Evolutionary conservation across 2,797 vertebrate species (phyloP), one percentile per base, ranked within the genome.

Genomic region (Triplophysa bombifrons): DNA sequence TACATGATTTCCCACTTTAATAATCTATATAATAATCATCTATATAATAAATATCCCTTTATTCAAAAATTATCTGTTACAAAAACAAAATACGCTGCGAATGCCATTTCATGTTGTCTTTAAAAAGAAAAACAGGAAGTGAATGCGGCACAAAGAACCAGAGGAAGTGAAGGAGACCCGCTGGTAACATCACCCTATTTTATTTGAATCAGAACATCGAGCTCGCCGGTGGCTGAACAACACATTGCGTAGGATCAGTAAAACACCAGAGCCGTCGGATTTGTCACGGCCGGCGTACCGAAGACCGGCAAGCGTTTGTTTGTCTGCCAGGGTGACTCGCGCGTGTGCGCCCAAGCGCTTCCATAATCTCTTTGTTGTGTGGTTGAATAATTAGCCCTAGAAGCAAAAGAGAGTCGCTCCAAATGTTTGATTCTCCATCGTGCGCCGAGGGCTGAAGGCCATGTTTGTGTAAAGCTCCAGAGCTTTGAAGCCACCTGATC

Each of bases 321-420:
- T 79, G 60, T 79, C 60, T 72, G 77, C 77, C 70, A 72, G 74
- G 58, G 51, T 20, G 72, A 76, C 14, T 72, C 12, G 38, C 22
- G 27, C 53, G 27, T 61, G 76, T 64, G 22, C 16, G 20, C 38
- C 25, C 76, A 55, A 73, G 63, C 2, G 13, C 34, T 46, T 65
- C 58, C n/a, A 27, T 80, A 80, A 80, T 73, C 77, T 73, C 77
- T 80, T 80, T 80, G 70, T 80, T 80, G 70, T 80, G 61, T 73
- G 77, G 77, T 73, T 80, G 73, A 80, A 80, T 73, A 80, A 80
- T 80, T 73, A 80, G 77, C 77, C 77, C 77, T 80, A 38, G 64
- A 65, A 80, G 77, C 77, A 65, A 55, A 66, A 66, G 69, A 66
- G 69, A 56, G 48, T 72, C 19, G 61, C 69, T 65, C 63, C 68